These are phyloP conservation scores for Trichacis sp. DNA, from an alignment of 2,888 invertebrate genomes.

Conservation along the genomic window DNA sequence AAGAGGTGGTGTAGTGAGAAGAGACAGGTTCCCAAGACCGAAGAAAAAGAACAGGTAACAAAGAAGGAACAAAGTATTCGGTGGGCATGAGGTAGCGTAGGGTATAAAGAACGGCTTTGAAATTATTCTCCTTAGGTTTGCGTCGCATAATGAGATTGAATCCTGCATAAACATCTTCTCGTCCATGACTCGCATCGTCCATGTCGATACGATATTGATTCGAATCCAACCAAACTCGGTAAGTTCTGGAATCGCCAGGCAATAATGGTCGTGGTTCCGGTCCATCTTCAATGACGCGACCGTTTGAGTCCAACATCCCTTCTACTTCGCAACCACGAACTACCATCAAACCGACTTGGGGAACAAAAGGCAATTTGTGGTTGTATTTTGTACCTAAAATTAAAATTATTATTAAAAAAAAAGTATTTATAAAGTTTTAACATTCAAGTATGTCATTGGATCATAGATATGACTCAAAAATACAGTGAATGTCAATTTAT, in stretches of 20 bases:
- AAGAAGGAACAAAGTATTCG: slow-evolving; percentile 95
- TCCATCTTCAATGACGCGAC: slow-evolving; percentile 96
- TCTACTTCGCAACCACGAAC: slow-evolving; percentile 99
- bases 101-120: slow-evolving; percentile 98
- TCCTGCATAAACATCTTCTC: slow-evolving; percentile 89
- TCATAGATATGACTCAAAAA: no score
- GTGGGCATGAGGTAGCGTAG: slow-evolving; percentile 99
- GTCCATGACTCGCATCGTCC: slow-evolving; percentile 83
- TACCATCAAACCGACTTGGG: slow-evolving; percentile 91
- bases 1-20: slow-evolving; percentile 95
- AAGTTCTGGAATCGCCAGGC: slow-evolving; percentile 90
- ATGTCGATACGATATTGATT: slow-evolving; percentile 97
- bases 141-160: slow-evolving; percentile 97
- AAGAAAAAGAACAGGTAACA: slow-evolving; percentile 97
- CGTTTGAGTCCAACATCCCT: slow-evolving; percentile 96
- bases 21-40: slow-evolving; percentile 98
- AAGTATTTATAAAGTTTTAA: no score
- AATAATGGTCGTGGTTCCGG: slow-evolving; percentile 90
- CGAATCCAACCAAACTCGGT: slow-evolving; percentile 93
- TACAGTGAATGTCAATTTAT: no score
- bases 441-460: no score
- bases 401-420: no score
- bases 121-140: slow-evolving; percentile 99
- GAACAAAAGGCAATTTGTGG: slow-evolving; percentile 86
- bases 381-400: slow-evolving; percentile 81